A percentile compares a stretch with the other conserved stretches of the same genome.
Conservation (phyloP, 2,888 invertebrate genomes). For the Metacarcinus magister region DNA sequence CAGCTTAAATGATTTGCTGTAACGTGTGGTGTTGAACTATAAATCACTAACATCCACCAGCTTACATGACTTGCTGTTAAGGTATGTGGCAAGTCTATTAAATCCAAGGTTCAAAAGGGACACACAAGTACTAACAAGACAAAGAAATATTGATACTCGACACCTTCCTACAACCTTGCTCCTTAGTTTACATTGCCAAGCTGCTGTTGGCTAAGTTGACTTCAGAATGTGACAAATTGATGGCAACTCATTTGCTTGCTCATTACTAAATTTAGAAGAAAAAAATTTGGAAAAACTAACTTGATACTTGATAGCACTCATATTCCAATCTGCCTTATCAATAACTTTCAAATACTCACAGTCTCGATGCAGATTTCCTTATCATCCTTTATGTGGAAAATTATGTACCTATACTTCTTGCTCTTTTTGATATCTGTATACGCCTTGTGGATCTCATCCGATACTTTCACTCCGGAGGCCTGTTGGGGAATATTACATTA, state of each 20-base stretch:
- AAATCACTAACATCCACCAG: neutral
- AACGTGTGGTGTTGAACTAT: neutral
- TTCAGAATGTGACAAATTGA: neutral
- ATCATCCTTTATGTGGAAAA: constrained; percentile 97
- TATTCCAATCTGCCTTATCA: neutral
- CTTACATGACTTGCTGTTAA: neutral
- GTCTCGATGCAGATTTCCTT: constrained; percentile 98
- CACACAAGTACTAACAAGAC: neutral
- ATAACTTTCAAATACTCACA: constrained; percentile 87
- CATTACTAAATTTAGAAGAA: neutral
- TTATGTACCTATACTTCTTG: constrained; percentile 98
- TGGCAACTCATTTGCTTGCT: neutral
- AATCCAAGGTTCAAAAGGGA: neutral
- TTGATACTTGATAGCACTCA: neutral
- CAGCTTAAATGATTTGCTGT: neutral
- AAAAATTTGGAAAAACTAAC: neutral
- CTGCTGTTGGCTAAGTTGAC: neutral
- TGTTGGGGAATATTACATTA: constrained; percentile 83
- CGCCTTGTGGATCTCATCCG: constrained; percentile 96
- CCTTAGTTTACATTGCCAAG: constrained; percentile 81
- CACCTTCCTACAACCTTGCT: neutral
- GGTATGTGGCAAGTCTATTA: neutral
- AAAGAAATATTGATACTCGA: neutral
- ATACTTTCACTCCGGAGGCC: constrained; percentile 99
- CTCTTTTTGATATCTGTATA: constrained; percentile 99